phyloP scores from a whole-genome alignment of 2,888 invertebrate species.

The Tenthredo mesomela region DNA sequence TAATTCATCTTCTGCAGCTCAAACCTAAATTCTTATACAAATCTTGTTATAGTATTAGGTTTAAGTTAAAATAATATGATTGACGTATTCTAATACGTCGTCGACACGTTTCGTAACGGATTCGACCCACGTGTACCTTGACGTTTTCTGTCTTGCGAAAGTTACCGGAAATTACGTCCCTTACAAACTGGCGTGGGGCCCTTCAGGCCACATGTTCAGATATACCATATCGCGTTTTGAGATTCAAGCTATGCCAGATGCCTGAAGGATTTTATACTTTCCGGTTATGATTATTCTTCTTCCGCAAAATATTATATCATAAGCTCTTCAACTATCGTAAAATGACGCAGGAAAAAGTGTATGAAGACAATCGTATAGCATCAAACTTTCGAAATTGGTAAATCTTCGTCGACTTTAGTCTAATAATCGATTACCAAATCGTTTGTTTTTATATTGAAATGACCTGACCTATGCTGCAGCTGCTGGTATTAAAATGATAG shows the following conservation, averaged over 20 bases:
- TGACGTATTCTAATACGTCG: constrained; percentile 6
- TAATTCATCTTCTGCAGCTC: not conserved
- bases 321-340: no score
- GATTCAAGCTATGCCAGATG: not conserved
- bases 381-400: no score
- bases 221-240: not conserved
- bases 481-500: not conserved
- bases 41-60: not conserved
- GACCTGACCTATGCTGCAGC: not conserved
- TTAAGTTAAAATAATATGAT: not conserved
- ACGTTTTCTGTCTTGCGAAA: constrained; percentile 21
- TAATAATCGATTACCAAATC: no score
- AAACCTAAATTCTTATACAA: not conserved
- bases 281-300: not conserved
- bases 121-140: constrained; percentile 39
- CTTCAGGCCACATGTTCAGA: constrained; percentile 4
- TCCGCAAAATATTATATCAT: not conserved
- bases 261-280: not conserved
- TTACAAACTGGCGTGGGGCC: not conserved
- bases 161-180: constrained; percentile 33
- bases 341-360: no score
- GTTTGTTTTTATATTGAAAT: not conserved
- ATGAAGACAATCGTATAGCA: no score
- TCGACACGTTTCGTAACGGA: constrained; percentile 2
- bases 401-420: no score